phyloP scores from a whole-genome alignment of 2,888 invertebrate genomes.

The Druceiella hillmani region DNA sequence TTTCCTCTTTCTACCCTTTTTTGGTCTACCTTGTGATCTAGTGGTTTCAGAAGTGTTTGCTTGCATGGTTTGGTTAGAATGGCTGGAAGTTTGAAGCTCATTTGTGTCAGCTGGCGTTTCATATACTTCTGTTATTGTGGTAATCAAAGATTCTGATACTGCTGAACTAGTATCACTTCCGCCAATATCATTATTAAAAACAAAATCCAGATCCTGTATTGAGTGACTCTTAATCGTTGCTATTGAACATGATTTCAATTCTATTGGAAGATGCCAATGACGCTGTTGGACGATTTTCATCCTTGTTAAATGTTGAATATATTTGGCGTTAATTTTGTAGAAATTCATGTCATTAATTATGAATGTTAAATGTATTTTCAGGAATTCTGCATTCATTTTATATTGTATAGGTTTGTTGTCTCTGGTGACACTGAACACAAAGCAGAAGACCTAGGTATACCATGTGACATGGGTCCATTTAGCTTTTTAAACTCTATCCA shows the following conservation, averaged over 20 bases:
- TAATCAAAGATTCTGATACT: slow-evolving; percentile 2
- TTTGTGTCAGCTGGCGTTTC: too few species aligned
- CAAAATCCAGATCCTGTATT: slow-evolving; percentile 1
- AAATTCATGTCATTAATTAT: too few species aligned
- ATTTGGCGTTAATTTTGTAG: too few species aligned
- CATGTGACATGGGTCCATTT: too few species aligned
- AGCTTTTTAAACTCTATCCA: too few species aligned
- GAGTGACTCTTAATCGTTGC: slow-evolving; percentile 1
- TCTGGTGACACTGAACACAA: too few species aligned
- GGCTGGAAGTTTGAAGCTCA: too few species aligned
- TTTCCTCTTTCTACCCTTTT: slow-evolving; percentile 12
- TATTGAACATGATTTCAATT: neutral
- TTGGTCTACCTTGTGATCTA: slow-evolving; percentile 10
- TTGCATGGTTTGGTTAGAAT: too few species aligned
- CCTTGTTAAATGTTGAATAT: too few species aligned
- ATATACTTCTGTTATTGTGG: slow-evolving; percentile 2
- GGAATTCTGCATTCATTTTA: slow-evolving; percentile 1
- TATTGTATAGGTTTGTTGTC: slow-evolving; percentile 2
- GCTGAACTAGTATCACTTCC: slow-evolving; percentile 2
- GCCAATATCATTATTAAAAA: neutral
- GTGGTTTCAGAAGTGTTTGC: slow-evolving; percentile 4
- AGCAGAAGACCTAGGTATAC: too few species aligned
- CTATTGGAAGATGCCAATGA: slow-evolving; percentile 1
- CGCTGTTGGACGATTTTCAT: neutral
- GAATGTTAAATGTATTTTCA: slow-evolving; percentile 1